Conservation (phyloP, 1,140 invertebrate species). For the Scaptomyza pallida region DNA sequence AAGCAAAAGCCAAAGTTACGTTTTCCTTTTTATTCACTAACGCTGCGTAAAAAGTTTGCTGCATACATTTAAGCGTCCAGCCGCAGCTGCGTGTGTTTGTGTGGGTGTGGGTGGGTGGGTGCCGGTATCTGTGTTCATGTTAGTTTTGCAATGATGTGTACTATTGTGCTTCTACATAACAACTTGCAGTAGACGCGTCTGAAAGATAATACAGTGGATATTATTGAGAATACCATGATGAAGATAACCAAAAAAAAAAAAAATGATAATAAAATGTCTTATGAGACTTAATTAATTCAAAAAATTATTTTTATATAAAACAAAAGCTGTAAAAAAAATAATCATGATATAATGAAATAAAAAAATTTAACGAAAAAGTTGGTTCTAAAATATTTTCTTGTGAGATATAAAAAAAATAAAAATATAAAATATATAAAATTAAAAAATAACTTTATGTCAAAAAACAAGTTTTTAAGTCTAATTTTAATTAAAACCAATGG, state of each 20-base stretch:
- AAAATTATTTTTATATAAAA: too few relatives aligned
- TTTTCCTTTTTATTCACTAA: background rate
- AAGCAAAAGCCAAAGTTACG: slow-evolving; percentile 37
- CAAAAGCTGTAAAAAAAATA: too few relatives aligned
- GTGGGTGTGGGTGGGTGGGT: background rate
- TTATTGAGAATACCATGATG: background rate
- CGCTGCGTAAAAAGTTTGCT: slow-evolving; percentile 57
- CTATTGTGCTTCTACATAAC: slow-evolving; percentile 5
- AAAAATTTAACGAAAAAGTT: too few relatives aligned
- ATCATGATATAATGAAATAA: too few relatives aligned
- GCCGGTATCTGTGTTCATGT: background rate
- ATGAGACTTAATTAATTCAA: too few relatives aligned
- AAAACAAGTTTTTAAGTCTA: too few relatives aligned
- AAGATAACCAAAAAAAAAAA: background rate
- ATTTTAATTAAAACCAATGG: too few relatives aligned
- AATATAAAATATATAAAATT: too few relatives aligned
- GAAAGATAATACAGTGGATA: slow-evolving; percentile 19
- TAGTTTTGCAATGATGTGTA: slow-evolving; percentile 3
- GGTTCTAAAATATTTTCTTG: too few relatives aligned
- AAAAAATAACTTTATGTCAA: too few relatives aligned
- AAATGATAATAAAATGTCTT: too few relatives aligned
- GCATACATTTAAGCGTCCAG: slow-evolving; percentile 34
- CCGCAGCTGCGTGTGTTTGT: background rate
- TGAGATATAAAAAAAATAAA: too few relatives aligned
- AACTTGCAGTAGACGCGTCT: slow-evolving; percentile 5